Percentiles rank a stretch among this genome's conserved stretches.
phyloP scores from a whole-genome alignment of 2,113 vertebrate species.

The Rhineura floridana region DNA sequence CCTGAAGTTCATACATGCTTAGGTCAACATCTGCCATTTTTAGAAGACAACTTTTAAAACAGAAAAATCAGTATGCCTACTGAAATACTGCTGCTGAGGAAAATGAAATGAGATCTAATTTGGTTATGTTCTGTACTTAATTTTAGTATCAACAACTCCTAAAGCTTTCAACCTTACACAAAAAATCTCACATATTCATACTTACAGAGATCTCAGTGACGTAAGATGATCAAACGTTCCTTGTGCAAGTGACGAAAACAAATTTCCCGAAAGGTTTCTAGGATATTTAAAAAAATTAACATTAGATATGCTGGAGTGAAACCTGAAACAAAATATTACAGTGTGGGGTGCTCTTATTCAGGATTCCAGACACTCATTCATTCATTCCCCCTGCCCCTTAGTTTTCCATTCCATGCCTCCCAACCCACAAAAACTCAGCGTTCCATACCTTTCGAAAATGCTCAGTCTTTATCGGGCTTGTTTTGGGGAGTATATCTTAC shows the following conservation, averaged over 20 bases:
- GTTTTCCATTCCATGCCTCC: not conserved
- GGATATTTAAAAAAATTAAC: conserved; percentile 9
- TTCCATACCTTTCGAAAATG: no score
- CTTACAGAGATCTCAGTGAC: conserved; percentile 92
- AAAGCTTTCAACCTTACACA: not conserved
- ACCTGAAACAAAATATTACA: not conserved
- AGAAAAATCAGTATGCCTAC: not conserved
- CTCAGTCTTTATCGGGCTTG: not conserved
- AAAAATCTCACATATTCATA: conserved; percentile 50
- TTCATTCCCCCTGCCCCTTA: not conserved
- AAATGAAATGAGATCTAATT: not conserved
- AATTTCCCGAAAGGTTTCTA: conserved; percentile 95
- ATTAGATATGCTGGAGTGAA: not conserved
- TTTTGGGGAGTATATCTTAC: not conserved
- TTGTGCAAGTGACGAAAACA: conserved; percentile 91
- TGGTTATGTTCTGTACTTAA: not conserved
- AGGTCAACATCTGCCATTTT: not conserved
- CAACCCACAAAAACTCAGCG: no score
- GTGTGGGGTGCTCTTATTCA: not conserved
- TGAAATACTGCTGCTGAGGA: not conserved
- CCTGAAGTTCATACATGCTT: not conserved
- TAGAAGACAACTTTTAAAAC: not conserved
- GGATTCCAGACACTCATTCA: not conserved
- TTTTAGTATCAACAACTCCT: not conserved
- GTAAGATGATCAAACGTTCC: conserved; percentile 92